phyloP scores from a whole-genome alignment of 2,888 invertebrate genomes.

The Temnothorax ravouxi region DNA sequence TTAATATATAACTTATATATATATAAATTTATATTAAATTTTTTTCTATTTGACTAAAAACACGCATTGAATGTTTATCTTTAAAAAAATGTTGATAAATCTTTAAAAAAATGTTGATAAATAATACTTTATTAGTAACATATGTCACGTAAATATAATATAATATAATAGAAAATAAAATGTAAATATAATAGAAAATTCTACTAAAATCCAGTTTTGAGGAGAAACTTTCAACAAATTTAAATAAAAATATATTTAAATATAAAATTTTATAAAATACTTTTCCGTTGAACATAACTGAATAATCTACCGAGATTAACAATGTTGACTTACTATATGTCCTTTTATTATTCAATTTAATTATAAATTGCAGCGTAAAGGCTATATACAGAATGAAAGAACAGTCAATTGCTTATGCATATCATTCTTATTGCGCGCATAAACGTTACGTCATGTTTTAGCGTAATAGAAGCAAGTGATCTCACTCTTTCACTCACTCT shows the following conservation, averaged over 20 bases:
- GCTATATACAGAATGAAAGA: not conserved
- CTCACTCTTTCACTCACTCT: not conserved
- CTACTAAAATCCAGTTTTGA: not conserved
- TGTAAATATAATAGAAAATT: no score
- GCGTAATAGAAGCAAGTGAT: constrained; percentile 54
- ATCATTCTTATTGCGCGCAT: constrained; percentile 62
- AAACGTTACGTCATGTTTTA: constrained; percentile 66
- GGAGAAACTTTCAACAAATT: not conserved
- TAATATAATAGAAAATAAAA: no score
- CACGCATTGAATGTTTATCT: not conserved
- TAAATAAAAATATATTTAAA: not conserved
- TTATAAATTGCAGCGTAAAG: not conserved
- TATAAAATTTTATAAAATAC: not conserved
- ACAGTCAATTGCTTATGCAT: constrained; percentile 25
- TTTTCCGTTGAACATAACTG: not conserved
- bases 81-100: not conserved
- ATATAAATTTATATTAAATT: no score
- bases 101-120: not conserved
- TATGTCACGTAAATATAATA: no score
- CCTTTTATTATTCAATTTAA: constrained; percentile 2
- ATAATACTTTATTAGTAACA: not conserved
- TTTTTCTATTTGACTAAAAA: not conserved
- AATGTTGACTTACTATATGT: not conserved
- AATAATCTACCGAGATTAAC: not conserved
- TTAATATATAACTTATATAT: not conserved